Evolutionary conservation across 2,797 vertebrate species (phyloP).

Genomic region (Chaetophractus vellerosus): DNA sequence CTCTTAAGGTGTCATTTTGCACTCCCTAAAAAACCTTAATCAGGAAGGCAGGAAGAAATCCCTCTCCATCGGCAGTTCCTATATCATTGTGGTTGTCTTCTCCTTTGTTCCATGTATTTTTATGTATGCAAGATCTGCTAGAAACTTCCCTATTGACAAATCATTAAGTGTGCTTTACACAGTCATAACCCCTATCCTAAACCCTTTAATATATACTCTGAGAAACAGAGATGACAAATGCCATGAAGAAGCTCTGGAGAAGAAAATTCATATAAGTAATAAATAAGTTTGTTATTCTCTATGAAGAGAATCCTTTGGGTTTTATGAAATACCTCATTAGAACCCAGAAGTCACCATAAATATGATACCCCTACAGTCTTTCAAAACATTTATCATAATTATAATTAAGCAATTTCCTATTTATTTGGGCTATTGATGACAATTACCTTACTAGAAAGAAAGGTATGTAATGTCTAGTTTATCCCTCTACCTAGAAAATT

Average conservation of each 20-base stretch:
- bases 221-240: conserved; percentile 72
- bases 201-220: conserved; percentile 67
- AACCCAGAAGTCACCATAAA: too few relatives aligned
- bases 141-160: conserved; percentile 63
- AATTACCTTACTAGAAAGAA: too few relatives aligned
- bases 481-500: too few relatives aligned
- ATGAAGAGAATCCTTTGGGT: too few relatives aligned
- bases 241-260: conserved; percentile 1
- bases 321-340: too few relatives aligned
- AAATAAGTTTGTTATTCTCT: too few relatives aligned
- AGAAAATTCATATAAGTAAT: not conserved
- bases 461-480: too few relatives aligned
- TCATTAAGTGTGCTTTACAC: conserved; percentile 58
- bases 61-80: conserved; percentile 63
- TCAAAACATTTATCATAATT: not conserved
- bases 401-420: too few relatives aligned
- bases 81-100: conserved; percentile 56
- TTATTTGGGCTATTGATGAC: too few relatives aligned
- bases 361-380: not conserved
- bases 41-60: conserved; percentile 62
- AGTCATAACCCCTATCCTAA: conserved; percentile 59
- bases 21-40: not conserved
- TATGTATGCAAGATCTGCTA: not conserved
- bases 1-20: conserved; percentile 64
- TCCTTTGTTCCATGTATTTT: too few relatives aligned